Evolutionary conservation across 2,888 invertebrate genomes (phyloP).

Genomic region (Entomobrya multifasciata): DNA sequence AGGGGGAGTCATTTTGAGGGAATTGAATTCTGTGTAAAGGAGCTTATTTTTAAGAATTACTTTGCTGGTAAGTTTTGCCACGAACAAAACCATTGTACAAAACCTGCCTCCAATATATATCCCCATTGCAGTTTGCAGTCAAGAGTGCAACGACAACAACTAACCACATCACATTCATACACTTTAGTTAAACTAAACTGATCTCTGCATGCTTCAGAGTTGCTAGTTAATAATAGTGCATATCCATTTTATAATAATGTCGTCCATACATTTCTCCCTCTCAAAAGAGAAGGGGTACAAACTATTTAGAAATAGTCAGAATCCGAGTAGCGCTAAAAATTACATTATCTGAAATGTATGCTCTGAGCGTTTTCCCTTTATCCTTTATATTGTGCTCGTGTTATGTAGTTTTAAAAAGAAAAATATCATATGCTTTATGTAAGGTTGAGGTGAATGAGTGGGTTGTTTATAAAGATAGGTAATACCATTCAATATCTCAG

Average conservation of each 20-base stretch:
- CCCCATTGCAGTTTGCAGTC: conserved; percentile 21
- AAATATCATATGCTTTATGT: conserved; percentile 37
- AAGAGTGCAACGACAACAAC: conserved; percentile 39
- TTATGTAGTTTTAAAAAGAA: conserved; percentile 42
- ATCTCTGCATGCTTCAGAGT: too few relatives aligned
- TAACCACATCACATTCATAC: conserved; percentile 9
- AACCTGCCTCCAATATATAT: not conserved
- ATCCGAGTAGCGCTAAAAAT: not conserved
- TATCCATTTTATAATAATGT: too few relatives aligned
- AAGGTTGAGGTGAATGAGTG: conserved; percentile 45
- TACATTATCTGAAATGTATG: conserved; percentile 24
- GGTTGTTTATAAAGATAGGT: conserved; percentile 39
- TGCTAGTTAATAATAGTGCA: too few relatives aligned
- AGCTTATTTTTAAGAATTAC: conserved; percentile 71
- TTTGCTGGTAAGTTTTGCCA: conserved; percentile 21
- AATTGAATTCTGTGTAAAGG: conserved; percentile 71
- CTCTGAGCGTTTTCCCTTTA: conserved; percentile 28
- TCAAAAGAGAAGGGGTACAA: too few relatives aligned
- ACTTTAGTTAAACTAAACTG: conserved; percentile 4
- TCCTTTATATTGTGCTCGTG: too few relatives aligned
- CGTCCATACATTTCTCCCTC: too few relatives aligned
- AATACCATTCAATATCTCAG: conserved; percentile 37
- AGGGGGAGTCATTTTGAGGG: conserved; percentile 69
- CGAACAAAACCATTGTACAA: not conserved
- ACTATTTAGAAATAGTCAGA: too few relatives aligned